Percentiles rank a stretch among this genome's conserved stretches.
These are phyloP conservation scores for Mimumesa dahlbomi DNA, from an alignment of 2,888 invertebrate genomes.

Conservation along the genomic window DNA sequence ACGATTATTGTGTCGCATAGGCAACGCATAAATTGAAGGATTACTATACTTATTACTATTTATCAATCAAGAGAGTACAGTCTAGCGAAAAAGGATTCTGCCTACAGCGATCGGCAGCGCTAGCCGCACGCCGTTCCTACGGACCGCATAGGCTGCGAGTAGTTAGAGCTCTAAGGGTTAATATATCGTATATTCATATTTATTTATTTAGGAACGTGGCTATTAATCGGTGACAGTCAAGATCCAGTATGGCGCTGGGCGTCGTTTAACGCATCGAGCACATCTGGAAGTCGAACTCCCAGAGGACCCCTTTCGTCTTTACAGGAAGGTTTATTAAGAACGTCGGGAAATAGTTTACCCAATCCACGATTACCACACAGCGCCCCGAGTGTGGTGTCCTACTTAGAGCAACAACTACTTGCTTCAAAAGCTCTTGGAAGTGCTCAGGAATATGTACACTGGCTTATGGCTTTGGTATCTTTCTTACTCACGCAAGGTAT, in stretches of 20 bases:
- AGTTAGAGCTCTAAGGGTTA: no score
- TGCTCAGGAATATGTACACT: conserved; percentile 88
- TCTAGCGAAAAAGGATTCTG: no score
- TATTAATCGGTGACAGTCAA: conserved; percentile 80
- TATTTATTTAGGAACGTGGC: conserved; percentile 81
- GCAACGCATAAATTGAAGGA: no score
- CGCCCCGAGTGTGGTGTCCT: conserved; percentile 75
- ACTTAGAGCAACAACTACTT: conserved; percentile 88
- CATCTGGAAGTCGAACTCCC: conserved; percentile 71
- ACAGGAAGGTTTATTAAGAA: conserved; percentile 77
- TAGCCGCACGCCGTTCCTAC: no score
- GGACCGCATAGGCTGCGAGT: no score
- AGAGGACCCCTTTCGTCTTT: conserved; percentile 78
- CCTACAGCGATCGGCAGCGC: no score
- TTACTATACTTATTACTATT: no score
- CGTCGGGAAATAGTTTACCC: conserved; percentile 71
- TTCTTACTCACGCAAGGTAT: conserved; percentile 80
- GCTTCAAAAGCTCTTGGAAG: conserved; percentile 87
- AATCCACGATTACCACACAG: conserved; percentile 75
- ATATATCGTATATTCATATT: conserved; percentile 91
- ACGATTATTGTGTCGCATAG: no score
- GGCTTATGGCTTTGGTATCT: conserved; percentile 84
- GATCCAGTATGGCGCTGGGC: conserved; percentile 81
- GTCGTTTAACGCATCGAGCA: conserved; percentile 74
- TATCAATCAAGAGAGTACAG: no score